Conservation (phyloP, 2,113 vertebrate genomes). For the Labeo rohita region DNA sequence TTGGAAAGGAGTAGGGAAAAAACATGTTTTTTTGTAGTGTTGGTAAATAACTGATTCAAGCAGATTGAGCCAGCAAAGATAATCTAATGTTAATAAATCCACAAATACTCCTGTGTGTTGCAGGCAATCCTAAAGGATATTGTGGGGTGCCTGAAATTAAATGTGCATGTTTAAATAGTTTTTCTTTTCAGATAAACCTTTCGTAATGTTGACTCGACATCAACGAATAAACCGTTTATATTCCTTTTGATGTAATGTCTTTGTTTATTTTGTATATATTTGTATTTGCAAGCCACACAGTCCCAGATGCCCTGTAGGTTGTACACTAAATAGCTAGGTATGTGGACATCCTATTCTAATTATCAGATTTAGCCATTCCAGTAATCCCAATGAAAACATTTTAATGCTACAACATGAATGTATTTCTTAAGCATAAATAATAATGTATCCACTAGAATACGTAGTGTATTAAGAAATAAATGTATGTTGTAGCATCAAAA, state of each 20-base stretch:
- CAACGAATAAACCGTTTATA: neutral
- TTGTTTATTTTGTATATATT: neutral
- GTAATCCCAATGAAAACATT: neutral
- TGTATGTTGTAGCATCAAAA: no score
- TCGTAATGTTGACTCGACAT: neutral
- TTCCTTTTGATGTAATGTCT: neutral
- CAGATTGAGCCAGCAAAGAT: neutral
- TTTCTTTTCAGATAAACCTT: neutral
- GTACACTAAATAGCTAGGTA: neutral
- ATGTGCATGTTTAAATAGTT: neutral
- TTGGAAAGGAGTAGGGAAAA: neutral
- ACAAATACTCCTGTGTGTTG: neutral
- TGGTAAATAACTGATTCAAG: neutral
- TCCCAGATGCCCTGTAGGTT: neutral
- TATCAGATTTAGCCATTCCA: neutral
- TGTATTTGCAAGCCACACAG: neutral
- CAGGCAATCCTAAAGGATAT: neutral
- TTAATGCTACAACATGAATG: neutral
- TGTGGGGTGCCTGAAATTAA: neutral
- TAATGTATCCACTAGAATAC: neutral
- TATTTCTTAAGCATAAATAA: neutral
- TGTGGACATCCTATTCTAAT: neutral
- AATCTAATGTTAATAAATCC: neutral
- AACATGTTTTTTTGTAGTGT: neutral
- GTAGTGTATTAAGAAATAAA: no score